Evolutionary conservation across 2,797 vertebrate species (phyloP), one percentile per base, ranked within the genome.

Genomic region (Rhinella marina): DNA sequence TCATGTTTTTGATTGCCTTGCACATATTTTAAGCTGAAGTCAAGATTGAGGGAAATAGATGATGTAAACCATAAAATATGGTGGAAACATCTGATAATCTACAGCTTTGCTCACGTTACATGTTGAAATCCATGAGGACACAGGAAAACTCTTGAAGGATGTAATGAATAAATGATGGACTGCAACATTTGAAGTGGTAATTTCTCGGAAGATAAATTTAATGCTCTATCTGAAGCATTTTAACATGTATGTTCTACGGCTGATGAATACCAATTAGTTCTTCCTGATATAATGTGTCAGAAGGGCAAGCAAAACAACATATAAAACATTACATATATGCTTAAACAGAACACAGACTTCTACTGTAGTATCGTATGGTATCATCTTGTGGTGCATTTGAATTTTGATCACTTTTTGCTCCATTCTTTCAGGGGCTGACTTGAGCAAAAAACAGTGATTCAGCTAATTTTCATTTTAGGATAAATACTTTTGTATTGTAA

Each of bases 101-200:
- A 48, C 56, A 75, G 54, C 52, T 75, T 73, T 73, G 54, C 54
- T 59, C 59, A 68, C 2, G 61, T 54, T 85, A 78, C 50, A 68
- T 78, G 17, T 86, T 79, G 61, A 86, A 86, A 79, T 77, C 75
- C 75, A 86, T 29, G 16, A 54, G 75, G 61, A 86, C 75, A 79
- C 27, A 62, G 29, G 13, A n/a, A 83, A 70, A 19, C 82, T 59
- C 57, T 64, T 73, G 57, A 81, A 64, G 57, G 25, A 76, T 48
- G 54, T 86, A 41, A 81, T 81, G 78, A 86, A 82, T 64, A 87
- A 87, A 76, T 87, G 56, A 87, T 87, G 6, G 57, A 21, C 23
- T 82, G 66, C 81, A 61, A 72, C 25, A 73, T 81, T 78, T 86
- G 86, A 87, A 75, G 79, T 82, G 86, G 14, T 75, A 75, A 82